These are phyloP conservation scores for Apantesis nais DNA, from an alignment of 2,888 invertebrate genomes.

Conservation along the genomic window DNA sequence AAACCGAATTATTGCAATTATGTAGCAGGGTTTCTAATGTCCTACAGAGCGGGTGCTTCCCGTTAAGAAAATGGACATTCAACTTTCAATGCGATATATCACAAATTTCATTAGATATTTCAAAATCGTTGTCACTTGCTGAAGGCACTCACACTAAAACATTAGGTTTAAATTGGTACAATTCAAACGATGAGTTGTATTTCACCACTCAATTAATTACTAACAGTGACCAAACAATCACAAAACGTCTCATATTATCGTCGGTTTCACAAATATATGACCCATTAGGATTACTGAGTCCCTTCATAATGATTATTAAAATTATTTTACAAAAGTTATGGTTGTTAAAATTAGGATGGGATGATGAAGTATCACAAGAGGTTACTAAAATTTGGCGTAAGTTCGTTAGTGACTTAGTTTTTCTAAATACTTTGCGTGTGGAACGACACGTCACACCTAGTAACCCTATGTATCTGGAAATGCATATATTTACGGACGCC, in stretches of 20 bases:
- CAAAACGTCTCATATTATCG: not conserved
- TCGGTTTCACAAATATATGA: constrained; percentile 4
- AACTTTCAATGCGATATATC: too few species aligned
- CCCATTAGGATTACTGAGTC: not conserved
- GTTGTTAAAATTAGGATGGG: constrained; percentile 5
- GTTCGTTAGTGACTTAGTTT: not conserved
- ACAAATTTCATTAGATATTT: too few species aligned
- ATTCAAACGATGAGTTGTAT: constrained; percentile 13
- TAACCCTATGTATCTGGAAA: not conserved
- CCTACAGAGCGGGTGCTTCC: too few species aligned
- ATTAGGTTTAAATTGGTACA: constrained; percentile 11
- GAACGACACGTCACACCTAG: not conserved
- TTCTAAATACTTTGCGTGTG: not conserved
- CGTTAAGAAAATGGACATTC: too few species aligned
- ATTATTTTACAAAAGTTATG: not conserved
- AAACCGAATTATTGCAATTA: not conserved
- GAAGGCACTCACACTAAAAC: too few species aligned
- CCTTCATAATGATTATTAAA: not conserved
- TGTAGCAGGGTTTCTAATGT: too few species aligned
- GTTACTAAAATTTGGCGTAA: not conserved
- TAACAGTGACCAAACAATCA: not conserved
- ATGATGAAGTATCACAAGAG: not conserved
- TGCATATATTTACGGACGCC: not conserved
- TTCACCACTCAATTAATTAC: not conserved
- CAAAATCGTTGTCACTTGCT: not conserved